Evolutionary conservation across 1,140 invertebrate species (phyloP).

Genomic region (Drosophila melanica): DNA sequence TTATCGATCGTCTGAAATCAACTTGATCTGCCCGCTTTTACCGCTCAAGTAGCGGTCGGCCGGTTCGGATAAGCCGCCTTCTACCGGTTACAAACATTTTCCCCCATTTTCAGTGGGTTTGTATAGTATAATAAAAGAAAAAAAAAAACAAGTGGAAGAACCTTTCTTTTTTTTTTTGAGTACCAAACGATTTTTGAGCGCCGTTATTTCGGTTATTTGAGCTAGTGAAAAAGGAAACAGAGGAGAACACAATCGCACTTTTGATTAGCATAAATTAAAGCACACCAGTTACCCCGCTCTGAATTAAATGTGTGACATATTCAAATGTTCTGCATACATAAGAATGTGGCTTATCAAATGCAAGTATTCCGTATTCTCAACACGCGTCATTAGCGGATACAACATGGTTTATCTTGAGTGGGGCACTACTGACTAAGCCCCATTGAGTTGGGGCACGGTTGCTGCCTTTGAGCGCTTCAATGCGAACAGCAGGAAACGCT

Average conservation of each 20-base stretch:
- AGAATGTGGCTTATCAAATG: constrained; percentile 21
- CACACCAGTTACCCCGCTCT: constrained; percentile 15
- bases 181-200: constrained; percentile 36
- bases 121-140: too few relatives aligned
- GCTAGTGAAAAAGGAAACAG: background rate
- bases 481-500: background rate
- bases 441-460: constrained; percentile 2
- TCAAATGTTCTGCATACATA: constrained; percentile 25
- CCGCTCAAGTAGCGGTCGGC: too few relatives aligned
- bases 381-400: constrained; percentile 38
- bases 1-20: too few relatives aligned
- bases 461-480: background rate
- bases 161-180: background rate
- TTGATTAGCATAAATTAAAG: constrained; percentile 72
- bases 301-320: constrained; percentile 22
- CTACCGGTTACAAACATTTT: background rate
- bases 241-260: constrained; percentile 22
- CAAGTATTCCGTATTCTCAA: background rate
- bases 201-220: constrained; percentile 46
- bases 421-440: constrained; percentile 15
- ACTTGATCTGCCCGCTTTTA: too few relatives aligned
- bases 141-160: constrained; percentile 6
- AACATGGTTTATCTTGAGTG: constrained; percentile 34
- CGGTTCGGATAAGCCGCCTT: too few relatives aligned
- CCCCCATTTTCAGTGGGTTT: too few relatives aligned